Evolutionary conservation across 1,140 invertebrate genomes (phyloP), one percentile per base, ranked within the genome.

Genomic region (Aleiodes sp.): DNA sequence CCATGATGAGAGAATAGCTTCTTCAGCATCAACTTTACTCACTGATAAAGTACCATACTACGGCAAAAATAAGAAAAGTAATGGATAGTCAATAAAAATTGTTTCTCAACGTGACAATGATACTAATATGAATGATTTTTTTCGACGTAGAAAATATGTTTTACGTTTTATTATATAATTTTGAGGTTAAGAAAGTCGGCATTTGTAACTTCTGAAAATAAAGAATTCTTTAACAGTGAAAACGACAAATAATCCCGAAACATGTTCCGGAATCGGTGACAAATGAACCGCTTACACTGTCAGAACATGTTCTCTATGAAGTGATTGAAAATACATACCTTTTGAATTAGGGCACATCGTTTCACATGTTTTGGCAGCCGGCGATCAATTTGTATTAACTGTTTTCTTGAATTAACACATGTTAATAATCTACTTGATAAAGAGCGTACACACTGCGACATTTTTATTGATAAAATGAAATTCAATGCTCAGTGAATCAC

Each of bases 391-490:
- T 74, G 76, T 33, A 72, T 74, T 21, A 78, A 52, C 65, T 72
- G 75, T 68, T 76, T 84, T 59, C 74, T 70, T 8, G 74, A 76
- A 41, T 66, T 67, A 63, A 80, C 73, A 52, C 78, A 72, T 16
- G 75, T 73, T 67, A 74, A 73, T 37, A 82, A 68, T 70, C 78
- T 81, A 43, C 70, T 77, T 1, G 80, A 65, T 8, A 84, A 39
- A 8, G 73, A 73, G 24, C 83, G 73, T 43, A 85, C 74, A 29
- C 76, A 82, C 26, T 78, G 59, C n/a, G 81, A 81, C 83, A 85
- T 85, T 62, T 67, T 80, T 24, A 29, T 39, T 4, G 57, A 19
- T n/a, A 26, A 12, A 56, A 19, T 65, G 46, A 3, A 9, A 10
- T 24, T 24, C 46, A 52, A 24, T 4, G 46, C 10, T 21, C 21